Evolutionary conservation across 1,140 invertebrate species (phyloP).

Genomic region (Stegodyphus mimosarum): DNA sequence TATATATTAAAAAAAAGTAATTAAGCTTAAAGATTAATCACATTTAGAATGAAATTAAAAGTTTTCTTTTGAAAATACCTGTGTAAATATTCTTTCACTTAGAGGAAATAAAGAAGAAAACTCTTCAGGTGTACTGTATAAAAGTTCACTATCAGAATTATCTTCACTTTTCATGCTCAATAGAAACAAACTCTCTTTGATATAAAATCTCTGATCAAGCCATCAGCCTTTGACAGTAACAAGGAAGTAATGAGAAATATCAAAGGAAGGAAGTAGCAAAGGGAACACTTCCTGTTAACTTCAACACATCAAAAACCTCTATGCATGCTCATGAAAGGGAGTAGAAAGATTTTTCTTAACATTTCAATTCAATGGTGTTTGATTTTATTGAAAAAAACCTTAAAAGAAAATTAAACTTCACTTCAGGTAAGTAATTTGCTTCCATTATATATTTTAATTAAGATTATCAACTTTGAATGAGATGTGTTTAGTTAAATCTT

Average conservation of each 20-base stretch:
- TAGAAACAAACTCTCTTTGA: neutral
- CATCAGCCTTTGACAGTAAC: neutral
- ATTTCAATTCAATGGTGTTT: too few species aligned
- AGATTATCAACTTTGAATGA: too few species aligned
- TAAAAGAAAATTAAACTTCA: too few species aligned
- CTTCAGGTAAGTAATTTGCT: too few species aligned
- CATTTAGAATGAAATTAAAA: too few species aligned
- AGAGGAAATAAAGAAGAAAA: neutral
- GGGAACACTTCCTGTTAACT: slow-evolving; percentile 19
- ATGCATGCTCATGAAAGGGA: too few species aligned
- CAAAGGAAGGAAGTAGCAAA: slow-evolving; percentile 40
- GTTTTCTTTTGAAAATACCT: neutral
- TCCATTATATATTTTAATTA: too few species aligned
- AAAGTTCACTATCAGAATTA: slow-evolving; percentile 6
- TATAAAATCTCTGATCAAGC: neutral
- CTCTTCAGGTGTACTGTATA: neutral
- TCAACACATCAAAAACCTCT: too few species aligned
- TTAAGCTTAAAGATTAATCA: neutral
- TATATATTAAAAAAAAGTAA: neutral
- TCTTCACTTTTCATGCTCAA: slow-evolving; percentile 15
- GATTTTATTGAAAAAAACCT: too few species aligned
- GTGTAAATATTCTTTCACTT: neutral
- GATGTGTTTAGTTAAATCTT: too few species aligned
- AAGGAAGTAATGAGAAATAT: slow-evolving; percentile 33
- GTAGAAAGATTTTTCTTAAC: too few species aligned